phyloP scores from a whole-genome alignment of 2,888 invertebrate genomes.

The Ennomos fuscantarius region DNA sequence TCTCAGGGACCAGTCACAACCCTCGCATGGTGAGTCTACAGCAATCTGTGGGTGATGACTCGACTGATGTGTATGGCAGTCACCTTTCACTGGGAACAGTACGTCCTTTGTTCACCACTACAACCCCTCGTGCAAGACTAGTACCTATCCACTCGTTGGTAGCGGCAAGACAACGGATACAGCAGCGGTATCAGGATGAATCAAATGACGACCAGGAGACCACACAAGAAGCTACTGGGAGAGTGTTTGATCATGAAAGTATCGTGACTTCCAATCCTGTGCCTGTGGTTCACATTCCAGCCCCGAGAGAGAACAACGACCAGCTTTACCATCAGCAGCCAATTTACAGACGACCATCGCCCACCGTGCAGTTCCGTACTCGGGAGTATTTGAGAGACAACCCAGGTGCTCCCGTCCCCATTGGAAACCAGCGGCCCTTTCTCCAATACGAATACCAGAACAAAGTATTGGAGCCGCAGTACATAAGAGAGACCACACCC shows the following conservation, averaged over 20 bases:
- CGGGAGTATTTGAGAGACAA: constrained; percentile 80
- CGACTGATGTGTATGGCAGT: constrained; percentile 88
- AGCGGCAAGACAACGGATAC: constrained; percentile 78
- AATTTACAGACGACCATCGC: constrained; percentile 65
- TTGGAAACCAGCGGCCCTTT: constrained; percentile 81
- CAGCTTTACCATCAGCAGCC: constrained; percentile 73
- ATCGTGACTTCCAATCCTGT: constrained; percentile 82
- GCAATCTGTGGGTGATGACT: constrained; percentile 87
- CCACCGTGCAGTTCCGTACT: constrained; percentile 74
- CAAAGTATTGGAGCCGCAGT: constrained; percentile 78
- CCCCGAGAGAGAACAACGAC: constrained; percentile 67
- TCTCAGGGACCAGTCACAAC: constrained; percentile 83
- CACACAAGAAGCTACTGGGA: constrained; percentile 80
- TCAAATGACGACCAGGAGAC: constrained; percentile 72
- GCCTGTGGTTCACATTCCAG: constrained; percentile 83
- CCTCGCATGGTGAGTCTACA: constrained; percentile 84
- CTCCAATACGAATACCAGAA: constrained; percentile 78
- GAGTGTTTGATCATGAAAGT: constrained; percentile 76
- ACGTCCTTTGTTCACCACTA: constrained; percentile 88
- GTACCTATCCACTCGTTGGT: constrained; percentile 81
- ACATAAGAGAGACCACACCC: constrained; percentile 59
- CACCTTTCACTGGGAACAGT: constrained; percentile 87
- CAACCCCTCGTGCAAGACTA: constrained; percentile 83
- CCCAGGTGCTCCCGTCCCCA: constrained; percentile 77
- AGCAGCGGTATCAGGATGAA: constrained; percentile 73